These are phyloP conservation scores for Rhipidura dahli DNA, from an alignment of 2,113 vertebrate genomes.

Conservation along the genomic window DNA sequence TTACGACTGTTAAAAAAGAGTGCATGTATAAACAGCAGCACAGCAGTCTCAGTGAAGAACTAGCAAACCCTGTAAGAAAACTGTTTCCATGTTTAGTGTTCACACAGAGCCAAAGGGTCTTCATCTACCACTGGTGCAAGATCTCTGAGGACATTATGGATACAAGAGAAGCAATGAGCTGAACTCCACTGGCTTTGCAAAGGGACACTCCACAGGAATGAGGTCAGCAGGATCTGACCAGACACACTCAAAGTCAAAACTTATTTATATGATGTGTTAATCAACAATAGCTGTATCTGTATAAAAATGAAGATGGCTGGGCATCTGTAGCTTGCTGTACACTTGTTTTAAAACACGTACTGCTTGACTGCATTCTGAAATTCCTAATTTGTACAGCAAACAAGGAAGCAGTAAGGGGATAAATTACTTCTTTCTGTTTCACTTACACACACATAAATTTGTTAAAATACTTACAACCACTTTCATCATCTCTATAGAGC, in stretches of 20 bases:
- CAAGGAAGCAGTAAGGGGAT: not conserved
- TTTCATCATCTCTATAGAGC: not conserved
- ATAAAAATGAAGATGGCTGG: not conserved
- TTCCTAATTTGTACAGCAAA: not conserved
- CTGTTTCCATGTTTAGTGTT: not conserved
- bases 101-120: not conserved
- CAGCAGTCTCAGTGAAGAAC: not conserved
- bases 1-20: not conserved
- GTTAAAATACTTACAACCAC: not conserved
- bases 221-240: not conserved
- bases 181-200: not conserved
- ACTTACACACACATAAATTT: not conserved
- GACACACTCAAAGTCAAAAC: not conserved
- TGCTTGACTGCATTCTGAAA: not conserved
- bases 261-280: not conserved
- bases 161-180: not conserved
- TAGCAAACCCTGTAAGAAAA: not conserved
- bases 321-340: not conserved
- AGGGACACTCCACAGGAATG: not conserved
- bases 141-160: not conserved
- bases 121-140: not conserved
- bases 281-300: not conserved
- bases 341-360: not conserved
- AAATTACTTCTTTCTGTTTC: not conserved
- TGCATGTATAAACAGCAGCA: not conserved